phyloP scores from a whole-genome alignment of 2,888 invertebrate species.

The Microctonus brassicae region DNA sequence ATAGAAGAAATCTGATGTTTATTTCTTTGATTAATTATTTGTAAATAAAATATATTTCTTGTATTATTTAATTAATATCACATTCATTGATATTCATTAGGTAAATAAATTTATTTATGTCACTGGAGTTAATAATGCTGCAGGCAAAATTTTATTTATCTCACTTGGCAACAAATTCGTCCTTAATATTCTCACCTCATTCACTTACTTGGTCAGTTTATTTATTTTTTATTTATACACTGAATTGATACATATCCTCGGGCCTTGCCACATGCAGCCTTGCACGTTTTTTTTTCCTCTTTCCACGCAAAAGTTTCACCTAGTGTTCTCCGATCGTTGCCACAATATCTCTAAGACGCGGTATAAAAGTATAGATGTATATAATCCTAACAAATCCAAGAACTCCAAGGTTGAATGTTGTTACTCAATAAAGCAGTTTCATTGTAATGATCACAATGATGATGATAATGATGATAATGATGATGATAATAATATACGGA shows the following conservation, averaged over 20 bases:
- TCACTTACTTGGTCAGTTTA: conserved; percentile 1
- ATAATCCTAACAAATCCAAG: not conserved
- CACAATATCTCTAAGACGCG: not conserved
- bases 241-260: conserved; percentile 30
- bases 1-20: not conserved
- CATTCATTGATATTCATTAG: not conserved
- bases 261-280: conserved; percentile 32
- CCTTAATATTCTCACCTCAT: conserved; percentile 19
- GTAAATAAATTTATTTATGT: conserved; percentile 21
- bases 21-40: not conserved
- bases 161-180: not conserved
- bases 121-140: not conserved
- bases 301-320: conserved; percentile 24
- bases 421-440: conserved; percentile 21
- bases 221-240: conserved; percentile 14
- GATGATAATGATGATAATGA: conserved; percentile 4
- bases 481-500: conserved; percentile 9
- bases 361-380: not conserved
- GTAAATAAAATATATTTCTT: not conserved
- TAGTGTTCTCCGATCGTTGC: conserved; percentile 7
- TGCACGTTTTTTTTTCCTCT: conserved; percentile 15
- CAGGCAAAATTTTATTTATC: conserved; percentile 14
- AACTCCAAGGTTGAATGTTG: not conserved
- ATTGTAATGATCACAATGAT: conserved; percentile 11
- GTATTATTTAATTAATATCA: not conserved